Base-by-base conservation (phyloP, 2,888 invertebrate species). In the Arenicola marina region DNA sequence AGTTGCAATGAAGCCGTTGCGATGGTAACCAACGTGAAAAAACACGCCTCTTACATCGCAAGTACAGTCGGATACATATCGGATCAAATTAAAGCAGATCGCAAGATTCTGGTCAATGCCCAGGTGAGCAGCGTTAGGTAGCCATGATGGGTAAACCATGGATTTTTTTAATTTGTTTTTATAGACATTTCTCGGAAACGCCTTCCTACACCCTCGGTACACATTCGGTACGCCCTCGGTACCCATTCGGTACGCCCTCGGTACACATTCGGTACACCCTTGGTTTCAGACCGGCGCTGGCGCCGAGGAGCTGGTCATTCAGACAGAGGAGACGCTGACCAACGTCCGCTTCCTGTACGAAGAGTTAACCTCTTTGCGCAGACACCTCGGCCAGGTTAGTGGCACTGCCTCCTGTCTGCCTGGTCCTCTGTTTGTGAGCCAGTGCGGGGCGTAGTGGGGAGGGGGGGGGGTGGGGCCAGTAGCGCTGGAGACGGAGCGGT, bases 1-100 rank as follows among this genome's bases (percentile, higher is more conserved):
- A n/a, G n/a, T n/a, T 83, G 83, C 74, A 77, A 80, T 2, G 84
- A 84, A 69, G 79, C 82, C 32, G 75, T 79, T n/a, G 79, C 81
- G 1, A 78, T 85, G 70, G 70, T 85, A 46, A 77, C 77, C 34
- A 85, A 85, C 67, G 77, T 84, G 53, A 77, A 79, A 32, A 80
- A 76, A 60, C 85, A 85, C 67, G 71, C 78, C 2, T 74, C 76
- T 33, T 84, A 81, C 73, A 80, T 85, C 57, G 72, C 75, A 45
- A 81, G 78, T 43, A 80, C 82, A 11, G 69, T 84, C 7, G 78
- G 75, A 0, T 84, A 81, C 67, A 70, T 84, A 28, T 69, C 76
- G 26, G 79, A 80, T 51, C 82, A 84, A 65, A 69, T 84, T 11
- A 74, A 75, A 46, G 70, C 66, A 18, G 73, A 81, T 45, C 79